Evolutionary conservation across 2,797 vertebrate genomes (phyloP), one percentile per base, ranked within the genome.

Genomic region (Tinamus major): DNA sequence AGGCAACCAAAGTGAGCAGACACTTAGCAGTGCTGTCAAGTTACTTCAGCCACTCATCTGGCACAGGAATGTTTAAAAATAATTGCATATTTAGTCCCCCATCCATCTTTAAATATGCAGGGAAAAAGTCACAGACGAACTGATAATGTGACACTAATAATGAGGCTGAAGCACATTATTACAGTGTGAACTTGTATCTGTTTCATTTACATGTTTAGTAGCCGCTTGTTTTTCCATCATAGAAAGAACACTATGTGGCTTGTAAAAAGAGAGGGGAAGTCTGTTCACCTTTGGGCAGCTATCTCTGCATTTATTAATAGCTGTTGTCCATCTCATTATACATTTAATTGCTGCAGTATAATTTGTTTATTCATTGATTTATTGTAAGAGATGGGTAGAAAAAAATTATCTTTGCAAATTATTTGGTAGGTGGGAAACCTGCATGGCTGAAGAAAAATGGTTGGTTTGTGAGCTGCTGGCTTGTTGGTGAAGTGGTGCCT

Each of bases 271-370:
- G 90, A 91, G 53, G 82, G 75, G 20, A 87, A 89, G 89, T 90
- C 81, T 93, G 90, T 93, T 96, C 96, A 95, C 84, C 93, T 96
- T 88, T 92, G 77, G 92, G 95, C 95, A 90, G 85, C 64, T 92
- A 77, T 67, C 96, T 96, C 94, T 96, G 96, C 93, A 96, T 96
- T 92, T 92, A 92, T 96, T 96, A 96, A 92, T 93, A 96, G 86
- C 42, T 59, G 63, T 81, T 89, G 86, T 92, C 86, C 77, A 93
- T 93, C 79, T 96, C 89, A 90, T 95, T 92, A 95, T 87, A 78
- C 74, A 76, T 90, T 86, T 95, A 96, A 96, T 87, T 95, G 81
- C 71, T 74, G 61, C 62, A 87, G 94, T 93, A 93, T 96, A 88
- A 93, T 91, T 94, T 95, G 95, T 95, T 92, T 94, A 96, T 93